Percentiles rank a stretch among this genome's conserved stretches.
Conservation (phyloP, 2,113 vertebrate genomes). For the Indicator indicator region DNA sequence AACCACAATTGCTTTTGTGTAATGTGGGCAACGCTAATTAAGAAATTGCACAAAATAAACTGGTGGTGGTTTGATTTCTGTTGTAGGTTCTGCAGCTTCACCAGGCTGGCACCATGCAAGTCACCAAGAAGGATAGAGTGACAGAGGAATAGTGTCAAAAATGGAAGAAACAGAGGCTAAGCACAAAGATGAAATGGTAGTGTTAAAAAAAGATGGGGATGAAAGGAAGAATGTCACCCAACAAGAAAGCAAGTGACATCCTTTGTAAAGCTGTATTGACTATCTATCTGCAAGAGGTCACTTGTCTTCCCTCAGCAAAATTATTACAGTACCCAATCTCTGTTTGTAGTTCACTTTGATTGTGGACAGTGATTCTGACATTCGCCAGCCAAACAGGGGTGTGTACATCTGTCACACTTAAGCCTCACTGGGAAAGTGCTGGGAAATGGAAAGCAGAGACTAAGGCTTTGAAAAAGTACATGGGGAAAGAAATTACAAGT, state of each 20-base stretch:
- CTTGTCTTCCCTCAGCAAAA: background rate
- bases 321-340: background rate
- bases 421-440: background rate
- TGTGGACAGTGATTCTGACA: background rate
- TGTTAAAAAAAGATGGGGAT: background rate
- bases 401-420: accelerated
- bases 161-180: background rate
- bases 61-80: background rate
- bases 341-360: background rate
- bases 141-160: background rate
- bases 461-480: background rate
- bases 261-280: conserved; percentile 7
- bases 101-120: background rate
- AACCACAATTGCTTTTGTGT: background rate
- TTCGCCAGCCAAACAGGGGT: background rate
- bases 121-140: background rate
- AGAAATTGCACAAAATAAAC: background rate
- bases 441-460: background rate
- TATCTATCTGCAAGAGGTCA: background rate
- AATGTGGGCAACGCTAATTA: background rate
- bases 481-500: background rate
- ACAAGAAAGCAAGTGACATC: background rate
- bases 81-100: background rate
- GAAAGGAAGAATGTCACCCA: background rate
- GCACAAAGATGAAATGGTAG: background rate